phyloP scores from a whole-genome alignment of 37 sponge, comb jelly and placozoan species.

The Bolinopsis microptera region DNA sequence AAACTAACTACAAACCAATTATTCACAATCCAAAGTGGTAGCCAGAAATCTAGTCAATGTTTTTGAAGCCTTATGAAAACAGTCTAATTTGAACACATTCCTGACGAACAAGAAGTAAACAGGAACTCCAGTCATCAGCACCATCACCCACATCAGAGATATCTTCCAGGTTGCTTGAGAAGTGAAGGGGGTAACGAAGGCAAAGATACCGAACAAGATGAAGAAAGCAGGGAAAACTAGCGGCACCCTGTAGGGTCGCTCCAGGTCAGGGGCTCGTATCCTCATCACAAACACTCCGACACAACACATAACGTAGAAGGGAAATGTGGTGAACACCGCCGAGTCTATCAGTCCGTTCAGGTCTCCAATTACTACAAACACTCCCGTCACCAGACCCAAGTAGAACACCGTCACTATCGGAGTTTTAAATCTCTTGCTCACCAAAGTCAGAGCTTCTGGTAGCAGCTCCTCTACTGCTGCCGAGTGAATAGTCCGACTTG shows the following conservation, averaged over 20 bases:
- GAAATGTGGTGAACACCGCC: background rate
- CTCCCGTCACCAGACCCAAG: background rate
- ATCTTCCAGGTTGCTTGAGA: background rate
- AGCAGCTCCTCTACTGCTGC: background rate
- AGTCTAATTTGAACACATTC: background rate
- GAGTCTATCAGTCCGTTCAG: conserved; percentile 1
- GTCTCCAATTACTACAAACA: background rate
- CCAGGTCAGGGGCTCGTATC: background rate
- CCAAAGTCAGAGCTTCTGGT: background rate
- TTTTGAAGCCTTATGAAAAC: background rate
- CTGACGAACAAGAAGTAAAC: background rate
- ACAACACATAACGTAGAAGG: conserved; percentile 17
- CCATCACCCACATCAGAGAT: background rate
- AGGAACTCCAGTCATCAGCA: conserved; percentile 8
- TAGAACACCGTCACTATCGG: background rate
- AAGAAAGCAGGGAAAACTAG: background rate
- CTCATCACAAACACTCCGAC: conserved; percentile 9
- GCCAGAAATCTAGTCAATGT: background rate
- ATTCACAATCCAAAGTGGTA: background rate
- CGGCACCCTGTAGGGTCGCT: background rate
- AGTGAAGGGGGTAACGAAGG: background rate
- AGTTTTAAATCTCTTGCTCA: background rate
- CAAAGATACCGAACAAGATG: conserved; percentile 4
- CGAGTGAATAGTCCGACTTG: conserved; percentile 1
- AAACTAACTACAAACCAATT: too few species aligned